These are phyloP conservation scores for Lithobius niger DNA, from an alignment of 1,140 invertebrate species.

Conservation along the genomic window DNA sequence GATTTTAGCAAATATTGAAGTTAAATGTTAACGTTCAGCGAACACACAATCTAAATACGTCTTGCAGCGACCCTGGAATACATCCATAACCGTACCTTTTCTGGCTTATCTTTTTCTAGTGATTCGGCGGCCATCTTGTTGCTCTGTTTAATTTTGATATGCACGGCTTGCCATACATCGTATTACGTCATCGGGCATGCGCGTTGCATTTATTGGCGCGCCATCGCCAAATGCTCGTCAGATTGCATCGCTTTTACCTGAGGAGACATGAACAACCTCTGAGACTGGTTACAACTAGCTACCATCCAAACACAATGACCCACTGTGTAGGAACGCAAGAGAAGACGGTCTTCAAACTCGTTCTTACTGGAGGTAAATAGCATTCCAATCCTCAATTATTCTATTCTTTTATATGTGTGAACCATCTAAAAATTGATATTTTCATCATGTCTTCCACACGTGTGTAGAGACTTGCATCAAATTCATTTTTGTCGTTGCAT, in stretches of 20 bases:
- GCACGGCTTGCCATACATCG: neutral
- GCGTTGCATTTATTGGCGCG: neutral
- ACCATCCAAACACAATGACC: slow-evolving; percentile 11
- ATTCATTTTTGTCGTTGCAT: slow-evolving; percentile 2
- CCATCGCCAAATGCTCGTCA: neutral
- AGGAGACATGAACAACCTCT: neutral
- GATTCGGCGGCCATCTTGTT: too few species aligned
- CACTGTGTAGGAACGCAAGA: slow-evolving; percentile 19
- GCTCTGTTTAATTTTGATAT: neutral
- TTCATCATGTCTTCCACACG: neutral
- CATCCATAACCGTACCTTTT: too few species aligned
- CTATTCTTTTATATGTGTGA: neutral
- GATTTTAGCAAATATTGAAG: too few species aligned
- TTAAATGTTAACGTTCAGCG: too few species aligned
- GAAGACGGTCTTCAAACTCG: slow-evolving; percentile 32
- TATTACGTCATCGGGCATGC: neutral
- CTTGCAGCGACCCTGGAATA: too few species aligned
- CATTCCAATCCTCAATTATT: neutral
- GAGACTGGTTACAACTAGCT: neutral
- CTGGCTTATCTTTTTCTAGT: too few species aligned
- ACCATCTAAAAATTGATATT: slow-evolving; percentile 1
- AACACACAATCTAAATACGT: too few species aligned
- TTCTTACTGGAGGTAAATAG: slow-evolving; percentile 32
- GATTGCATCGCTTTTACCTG: too few species aligned
- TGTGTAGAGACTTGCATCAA: too few species aligned